Evolutionary conservation across 2,113 vertebrate species (phyloP).

Genomic region (Gyps fulvus): DNA sequence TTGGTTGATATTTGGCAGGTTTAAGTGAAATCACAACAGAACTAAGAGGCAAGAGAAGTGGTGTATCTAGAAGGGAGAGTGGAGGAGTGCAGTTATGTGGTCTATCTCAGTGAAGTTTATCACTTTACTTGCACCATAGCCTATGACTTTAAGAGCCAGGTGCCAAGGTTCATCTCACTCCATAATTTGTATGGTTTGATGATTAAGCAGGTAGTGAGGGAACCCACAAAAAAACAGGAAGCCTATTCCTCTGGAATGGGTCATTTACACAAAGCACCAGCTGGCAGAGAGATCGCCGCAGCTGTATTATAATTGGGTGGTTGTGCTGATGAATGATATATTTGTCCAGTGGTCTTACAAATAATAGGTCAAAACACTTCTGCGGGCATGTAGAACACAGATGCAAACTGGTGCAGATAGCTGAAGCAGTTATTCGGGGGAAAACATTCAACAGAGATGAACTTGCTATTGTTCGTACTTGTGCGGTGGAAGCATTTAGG

Average conservation of each 20-base stretch:
- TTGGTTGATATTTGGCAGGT: neutral
- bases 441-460: neutral
- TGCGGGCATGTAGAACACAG: neutral
- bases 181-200: neutral
- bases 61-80: neutral
- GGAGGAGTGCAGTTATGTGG: neutral
- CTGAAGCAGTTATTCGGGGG: neutral
- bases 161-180: neutral
- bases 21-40: neutral
- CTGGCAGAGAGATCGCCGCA: neutral
- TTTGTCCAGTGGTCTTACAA: constrained; percentile 47
- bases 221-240: neutral
- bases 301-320: constrained; percentile 45
- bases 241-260: constrained; percentile 15
- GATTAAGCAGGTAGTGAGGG: constrained; percentile 31
- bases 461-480: neutral
- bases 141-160: neutral
- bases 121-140: neutral
- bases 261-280: constrained; percentile 38
- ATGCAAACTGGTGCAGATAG: neutral
- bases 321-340: constrained; percentile 39
- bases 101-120: neutral
- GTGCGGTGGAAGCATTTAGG: neutral
- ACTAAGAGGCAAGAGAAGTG: neutral
- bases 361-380: constrained; percentile 41